Evolutionary conservation across 1,140 invertebrate genomes (phyloP), one percentile per base, ranked within the genome.

Genomic region (Bombus cullumanus): DNA sequence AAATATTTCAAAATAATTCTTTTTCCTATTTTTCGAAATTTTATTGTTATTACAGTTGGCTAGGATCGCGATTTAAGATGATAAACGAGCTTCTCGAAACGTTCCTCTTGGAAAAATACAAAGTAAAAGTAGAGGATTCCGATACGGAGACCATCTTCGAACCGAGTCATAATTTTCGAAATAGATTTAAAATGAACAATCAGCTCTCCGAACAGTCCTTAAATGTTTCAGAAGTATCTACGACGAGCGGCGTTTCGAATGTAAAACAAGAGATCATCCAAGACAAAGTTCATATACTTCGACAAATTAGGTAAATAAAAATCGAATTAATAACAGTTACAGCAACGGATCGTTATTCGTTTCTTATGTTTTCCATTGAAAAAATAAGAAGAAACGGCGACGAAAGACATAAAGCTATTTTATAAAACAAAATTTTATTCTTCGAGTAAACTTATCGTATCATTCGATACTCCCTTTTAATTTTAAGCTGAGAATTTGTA

Each of bases 61-160:
- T 90, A 13, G 41, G 64, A 64, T n/a, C n/a, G 2, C 78, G 69
- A 62, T 90, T 90, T 22, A 10, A 59, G 31, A 25, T 41, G 6
- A 43, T 75, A 9, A 90, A 90, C 12, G 34, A 71, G 12, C 47
- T 88, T 0, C 37, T 90, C 1, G 6, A 22, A 37, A 47, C 53
- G n/a, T n/a, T 37, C 3, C 53, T 66, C 15, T 34, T 39, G 31
- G 59, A 66, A 1, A 25, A 31, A 4, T 0, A 12, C n/a, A 3
- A 25, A 34, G 28, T 2, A 6, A 71, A 81, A 28, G 22, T 8
- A 0, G 13, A 5, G 12, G 5, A 47, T 9, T 18, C 15, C 0
- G 18, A 39, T 2, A 28, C 5, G 5, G 18, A 74, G 10, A 47
- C 9, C 22, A 18, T 41, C 28, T 9, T 43, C 15, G 15, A 10